Conservation (phyloP, 2,113 vertebrate genomes). For the Electrona antarctica region DNA sequence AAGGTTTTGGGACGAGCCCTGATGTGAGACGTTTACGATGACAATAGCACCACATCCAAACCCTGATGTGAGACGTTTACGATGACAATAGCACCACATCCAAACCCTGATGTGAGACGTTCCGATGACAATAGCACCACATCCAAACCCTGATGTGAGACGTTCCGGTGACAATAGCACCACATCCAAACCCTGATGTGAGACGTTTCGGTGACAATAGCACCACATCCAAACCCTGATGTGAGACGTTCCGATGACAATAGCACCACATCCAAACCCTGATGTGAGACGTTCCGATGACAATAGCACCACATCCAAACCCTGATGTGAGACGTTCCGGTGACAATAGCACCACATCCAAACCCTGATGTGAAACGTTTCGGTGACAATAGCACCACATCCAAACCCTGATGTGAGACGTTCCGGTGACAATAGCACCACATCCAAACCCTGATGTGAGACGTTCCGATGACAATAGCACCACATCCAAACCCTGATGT, state of each 20-base stretch:
- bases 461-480: slow-evolving; percentile 34
- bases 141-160: slow-evolving; percentile 31
- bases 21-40: slow-evolving; percentile 31
- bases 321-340: slow-evolving; percentile 36
- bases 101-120: slow-evolving; percentile 40
- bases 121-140: slow-evolving; percentile 25
- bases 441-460: slow-evolving; percentile 28
- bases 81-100: too few species aligned
- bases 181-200: slow-evolving; percentile 26
- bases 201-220: slow-evolving; percentile 35
- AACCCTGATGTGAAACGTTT: slow-evolving; percentile 36
- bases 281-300: slow-evolving; percentile 35
- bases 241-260: slow-evolving; percentile 36
- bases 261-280: slow-evolving; percentile 18
- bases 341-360: slow-evolving; percentile 19
- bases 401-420: slow-evolving; percentile 34
- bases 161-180: slow-evolving; percentile 31
- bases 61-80: background rate
- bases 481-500: slow-evolving; percentile 26
- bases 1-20: slow-evolving; percentile 43
- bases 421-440: slow-evolving; percentile 28
- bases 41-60: slow-evolving; percentile 16
- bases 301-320: slow-evolving; percentile 13
- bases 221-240: slow-evolving; percentile 25
- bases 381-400: slow-evolving; percentile 23